These are phyloP conservation scores for Dendrocopos noguchii DNA, from an alignment of 2,113 vertebrate species.

Conservation along the genomic window DNA sequence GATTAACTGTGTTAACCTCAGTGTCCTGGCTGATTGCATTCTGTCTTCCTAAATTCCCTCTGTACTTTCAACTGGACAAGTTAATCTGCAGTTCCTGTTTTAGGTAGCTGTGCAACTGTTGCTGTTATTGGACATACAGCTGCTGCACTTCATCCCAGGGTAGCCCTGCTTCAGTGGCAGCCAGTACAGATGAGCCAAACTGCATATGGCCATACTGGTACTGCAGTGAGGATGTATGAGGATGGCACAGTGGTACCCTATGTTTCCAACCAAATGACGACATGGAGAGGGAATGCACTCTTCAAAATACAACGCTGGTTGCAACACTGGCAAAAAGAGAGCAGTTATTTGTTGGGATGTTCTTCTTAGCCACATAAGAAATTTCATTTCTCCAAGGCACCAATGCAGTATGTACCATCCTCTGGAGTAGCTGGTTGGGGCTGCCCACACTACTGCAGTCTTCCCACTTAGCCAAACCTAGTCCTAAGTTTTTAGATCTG, in stretches of 20 bases:
- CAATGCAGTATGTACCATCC: no score
- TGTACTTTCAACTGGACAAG: slow-evolving; percentile 63
- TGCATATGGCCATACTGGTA: fast-evolving
- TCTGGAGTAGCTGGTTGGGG: neutral
- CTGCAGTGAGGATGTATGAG: neutral
- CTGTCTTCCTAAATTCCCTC: slow-evolving; percentile 70
- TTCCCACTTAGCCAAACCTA: neutral
- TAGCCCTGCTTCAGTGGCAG: neutral
- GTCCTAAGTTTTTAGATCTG: neutral
- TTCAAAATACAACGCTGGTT: neutral
- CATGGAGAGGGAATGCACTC: neutral
- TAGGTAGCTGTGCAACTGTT: neutral
- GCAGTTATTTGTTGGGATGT: neutral
- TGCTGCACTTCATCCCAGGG: neutral
- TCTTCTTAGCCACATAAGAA: neutral
- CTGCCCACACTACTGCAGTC: neutral
- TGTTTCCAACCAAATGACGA: neutral
- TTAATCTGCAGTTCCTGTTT: slow-evolving; percentile 70
- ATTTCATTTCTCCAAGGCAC: neutral
- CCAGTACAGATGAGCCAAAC: fast-evolving
- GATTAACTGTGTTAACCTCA: slow-evolving; percentile 72
- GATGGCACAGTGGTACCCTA: no score
- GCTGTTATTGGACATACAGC: neutral
- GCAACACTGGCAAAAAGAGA: neutral
- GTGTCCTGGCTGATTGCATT: slow-evolving; percentile 70